Conservation (phyloP, 2,888 invertebrate species). For the Sepiola atlantica region DNA sequence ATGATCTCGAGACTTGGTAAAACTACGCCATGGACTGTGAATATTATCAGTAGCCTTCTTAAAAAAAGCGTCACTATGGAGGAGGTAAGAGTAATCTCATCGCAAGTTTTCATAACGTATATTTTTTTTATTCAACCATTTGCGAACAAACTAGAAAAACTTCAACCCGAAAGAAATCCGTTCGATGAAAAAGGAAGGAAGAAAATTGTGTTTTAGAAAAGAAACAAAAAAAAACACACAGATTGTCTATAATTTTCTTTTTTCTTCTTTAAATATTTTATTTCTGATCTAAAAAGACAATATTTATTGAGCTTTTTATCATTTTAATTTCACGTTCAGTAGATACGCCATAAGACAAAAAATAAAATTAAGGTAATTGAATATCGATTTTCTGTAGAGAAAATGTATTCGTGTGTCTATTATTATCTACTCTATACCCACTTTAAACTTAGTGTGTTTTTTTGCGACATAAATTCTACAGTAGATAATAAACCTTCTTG, state of each 20-base stretch:
- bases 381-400: neutral
- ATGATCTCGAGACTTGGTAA: neutral
- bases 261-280: neutral
- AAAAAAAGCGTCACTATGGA: neutral
- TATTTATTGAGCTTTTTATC: neutral
- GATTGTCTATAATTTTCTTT: neutral
- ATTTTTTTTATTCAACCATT: neutral
- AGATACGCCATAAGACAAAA: neutral
- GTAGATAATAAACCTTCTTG: too few species aligned
- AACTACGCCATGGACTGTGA: neutral
- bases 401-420: too few species aligned
- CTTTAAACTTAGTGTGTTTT: neutral
- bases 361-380: neutral
- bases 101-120: neutral
- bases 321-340: neutral
- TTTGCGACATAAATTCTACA: too few species aligned
- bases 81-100: conserved; percentile 14
- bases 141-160: neutral
- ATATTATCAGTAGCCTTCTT: neutral
- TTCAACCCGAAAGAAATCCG: neutral
- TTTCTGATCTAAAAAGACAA: neutral
- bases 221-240: neutral
- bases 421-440: neutral
- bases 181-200: neutral
- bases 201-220: neutral